Base-by-base conservation (phyloP, 2,113 vertebrate genomes). In the Egretta garzetta region DNA sequence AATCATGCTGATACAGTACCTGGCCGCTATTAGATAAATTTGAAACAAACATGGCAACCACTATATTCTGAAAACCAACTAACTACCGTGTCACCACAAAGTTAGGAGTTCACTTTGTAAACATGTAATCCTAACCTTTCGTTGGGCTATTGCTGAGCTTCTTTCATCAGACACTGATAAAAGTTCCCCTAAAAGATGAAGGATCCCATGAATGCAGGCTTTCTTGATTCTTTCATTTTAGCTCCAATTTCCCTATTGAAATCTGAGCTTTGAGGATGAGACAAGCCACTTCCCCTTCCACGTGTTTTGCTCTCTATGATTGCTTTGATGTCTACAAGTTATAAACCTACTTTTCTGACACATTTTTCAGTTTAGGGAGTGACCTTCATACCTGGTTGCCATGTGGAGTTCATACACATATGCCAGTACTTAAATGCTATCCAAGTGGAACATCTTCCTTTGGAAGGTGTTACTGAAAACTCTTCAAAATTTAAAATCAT, bases 231-330 rank as follows among this genome's bases (percentile, higher is more conserved):
- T 93, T 96, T 85, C 79, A 90, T 67, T 86, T 72, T 71, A 96
- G 66, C 30, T 81, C 80, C 37, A 35, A 50, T 86, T 88, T 93
- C 75, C 47, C 82, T 62, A 73, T 14, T 90, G 91, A 97, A 95
- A 96, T 92, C 47, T 94, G 91, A 97, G 56, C 27, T 79, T 68
- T 82, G 83, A 83, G 88, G 86, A 82, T 59, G 64, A 92, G 58
- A 91, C 30, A 93, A 90, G 47, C 23, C 37, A 43, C 41, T 64
- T 89, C 22, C 70, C 64, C 72, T 55, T 80, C 71, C 35, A 37
- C 28, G 35, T 63, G 71, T 82, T 90, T 84, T 62, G 37, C 62
- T 86, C 21, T 32, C 37, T 59, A 66, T 45, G 21, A 88, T 43
- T 70, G 50, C 92, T 97, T 92, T 96, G 85, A 95, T 80, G 59